Base-by-base conservation (phyloP, 2,797 vertebrate genomes). In the Phalanger gymnotis region DNA sequence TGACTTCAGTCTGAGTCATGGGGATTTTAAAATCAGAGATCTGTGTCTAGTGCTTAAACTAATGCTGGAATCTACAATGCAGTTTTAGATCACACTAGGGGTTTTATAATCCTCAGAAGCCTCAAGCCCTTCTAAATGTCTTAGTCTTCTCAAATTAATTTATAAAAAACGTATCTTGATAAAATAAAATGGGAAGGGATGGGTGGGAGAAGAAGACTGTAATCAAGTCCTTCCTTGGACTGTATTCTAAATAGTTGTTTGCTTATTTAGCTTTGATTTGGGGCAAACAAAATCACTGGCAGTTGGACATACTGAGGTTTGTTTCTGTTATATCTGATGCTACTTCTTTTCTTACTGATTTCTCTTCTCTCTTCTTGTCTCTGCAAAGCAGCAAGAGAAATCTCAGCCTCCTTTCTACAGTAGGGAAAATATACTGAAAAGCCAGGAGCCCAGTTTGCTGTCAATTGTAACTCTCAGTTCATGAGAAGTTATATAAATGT, bases 1-100 rank as follows among this genome's bases (percentile, higher is more conserved):
- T 53, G 47, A 47, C 47, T 94, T 94, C 58, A 54, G 22, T 28
- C 53, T 90, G 51, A 96, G 58, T 58, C 73, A 95, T 94, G 92
- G 73, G 91, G n/a, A 93, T 95, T 96, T 95, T 56, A 53, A 94
- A 94, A 95, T 94, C 56, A 93, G 91, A 87, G 89, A 90, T 94
- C 34, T 89, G 91, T 93, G 91, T 92, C 90, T 96, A 90, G 47
- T 81, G 92, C 51, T 93, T 57, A 89, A 89, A 81, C 58, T 93
- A 90, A 96, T 73, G 34, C 55, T 92, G 30, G 31, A 92, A 90
- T 90, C 94, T 31, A 57, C 40, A 95, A 92, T 90, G 54, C 6
- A 47, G 1, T 93, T 93, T 94, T 92, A 91, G 54, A 96, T 93
- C 92, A 91, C 54, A 52, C 94, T 94, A 92, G 73, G 55, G 30